Percentiles rank a stretch among this genome's conserved stretches.
These are phyloP conservation scores for Malacosoma neustria DNA, from an alignment of 2,888 invertebrate genomes.

Conservation along the genomic window DNA sequence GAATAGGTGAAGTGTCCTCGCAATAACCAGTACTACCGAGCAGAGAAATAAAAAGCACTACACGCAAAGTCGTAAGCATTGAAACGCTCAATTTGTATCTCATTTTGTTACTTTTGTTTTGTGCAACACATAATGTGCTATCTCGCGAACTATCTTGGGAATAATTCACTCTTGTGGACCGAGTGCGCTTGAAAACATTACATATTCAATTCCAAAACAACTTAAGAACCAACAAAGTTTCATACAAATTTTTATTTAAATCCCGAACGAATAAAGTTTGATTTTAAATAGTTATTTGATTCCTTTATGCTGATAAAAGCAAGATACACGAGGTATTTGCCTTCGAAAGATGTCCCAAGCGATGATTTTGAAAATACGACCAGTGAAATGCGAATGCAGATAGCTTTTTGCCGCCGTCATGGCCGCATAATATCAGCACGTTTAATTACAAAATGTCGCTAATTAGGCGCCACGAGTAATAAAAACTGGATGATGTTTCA, in stretches of 20 bases:
- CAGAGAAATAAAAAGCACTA: background rate
- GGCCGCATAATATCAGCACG: conserved; percentile 39
- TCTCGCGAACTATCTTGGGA: conserved; percentile 59
- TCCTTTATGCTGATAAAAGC: background rate
- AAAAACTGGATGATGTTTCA: background rate
- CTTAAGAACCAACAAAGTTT: background rate
- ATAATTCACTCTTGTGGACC: conserved; percentile 43
- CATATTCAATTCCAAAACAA: background rate
- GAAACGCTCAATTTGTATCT: background rate
- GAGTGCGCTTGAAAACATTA: conserved; percentile 15
- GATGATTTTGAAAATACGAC: conserved; percentile 69
- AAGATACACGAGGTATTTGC: conserved; percentile 2
- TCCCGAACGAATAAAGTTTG: conserved; percentile 1
- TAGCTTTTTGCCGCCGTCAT: conserved; percentile 49
- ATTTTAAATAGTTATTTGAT: background rate
- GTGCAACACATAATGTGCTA: conserved; percentile 44
- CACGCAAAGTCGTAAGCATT: background rate
- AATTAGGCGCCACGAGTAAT: conserved; percentile 33
- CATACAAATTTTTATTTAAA: conserved; percentile 9
- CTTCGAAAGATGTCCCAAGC: conserved; percentile 45
- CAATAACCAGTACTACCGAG: no score
- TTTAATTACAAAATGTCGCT: conserved; percentile 58
- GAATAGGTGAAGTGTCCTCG: no score
- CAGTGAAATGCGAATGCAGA: conserved; percentile 56
- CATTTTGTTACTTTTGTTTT: background rate